Evolutionary conservation across 2,888 invertebrate genomes (phyloP).

Genomic region (Cryptosula pallasiana): DNA sequence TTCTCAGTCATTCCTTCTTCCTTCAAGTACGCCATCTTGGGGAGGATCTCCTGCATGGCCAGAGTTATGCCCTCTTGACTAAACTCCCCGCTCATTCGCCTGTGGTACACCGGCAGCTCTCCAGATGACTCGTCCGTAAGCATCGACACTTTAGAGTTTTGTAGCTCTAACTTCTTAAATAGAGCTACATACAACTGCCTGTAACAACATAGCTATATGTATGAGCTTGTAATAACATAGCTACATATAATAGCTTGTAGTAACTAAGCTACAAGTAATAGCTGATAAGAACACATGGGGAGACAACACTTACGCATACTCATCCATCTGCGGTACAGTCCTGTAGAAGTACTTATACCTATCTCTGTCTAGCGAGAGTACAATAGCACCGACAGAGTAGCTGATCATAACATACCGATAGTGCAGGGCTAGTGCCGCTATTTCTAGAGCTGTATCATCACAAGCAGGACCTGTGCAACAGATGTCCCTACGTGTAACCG

Average conservation of each 20-base stretch:
- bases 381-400: constrained; percentile 72
- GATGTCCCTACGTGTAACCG: no score
- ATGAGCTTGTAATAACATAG: background rate
- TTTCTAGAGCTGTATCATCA: constrained; percentile 73
- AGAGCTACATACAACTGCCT: background rate
- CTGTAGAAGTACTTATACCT: constrained; percentile 74
- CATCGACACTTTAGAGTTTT: background rate
- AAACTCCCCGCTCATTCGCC: background rate
- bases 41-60: background rate
- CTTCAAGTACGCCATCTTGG: background rate
- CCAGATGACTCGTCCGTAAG: background rate
- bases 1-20: background rate
- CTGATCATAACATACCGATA: constrained; percentile 69
- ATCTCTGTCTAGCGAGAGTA: constrained; percentile 62
- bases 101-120: background rate
- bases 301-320: constrained; percentile 58
- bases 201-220: no score
- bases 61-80: background rate
- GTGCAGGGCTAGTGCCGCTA: constrained; percentile 70
- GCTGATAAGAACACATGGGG: background rate
- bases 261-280: background rate
- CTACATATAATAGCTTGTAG: background rate
- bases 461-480: constrained; percentile 65
- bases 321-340: constrained; percentile 72
- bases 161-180: background rate